Base-by-base conservation (phyloP, 2,113 vertebrate genomes). In the Anser cygnoides region DNA sequence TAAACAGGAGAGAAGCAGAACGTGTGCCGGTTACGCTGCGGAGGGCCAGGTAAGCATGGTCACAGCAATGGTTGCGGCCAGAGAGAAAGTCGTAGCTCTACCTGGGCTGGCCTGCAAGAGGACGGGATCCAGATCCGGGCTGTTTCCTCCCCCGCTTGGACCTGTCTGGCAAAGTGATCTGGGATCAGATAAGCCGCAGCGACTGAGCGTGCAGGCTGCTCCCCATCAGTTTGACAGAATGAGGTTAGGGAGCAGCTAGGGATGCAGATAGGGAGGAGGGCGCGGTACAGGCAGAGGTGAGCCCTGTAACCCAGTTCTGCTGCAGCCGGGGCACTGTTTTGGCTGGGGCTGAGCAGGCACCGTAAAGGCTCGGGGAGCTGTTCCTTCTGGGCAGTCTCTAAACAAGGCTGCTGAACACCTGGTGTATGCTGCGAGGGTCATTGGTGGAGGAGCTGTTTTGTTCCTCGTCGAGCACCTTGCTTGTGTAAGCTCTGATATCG, bases 201-300 rank as follows among this genome's bases (percentile, higher is more conserved):
- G 3, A 8, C n/a, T 52, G 26, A 0, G 0, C 0, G 0, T 9
- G 37, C 46, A 29, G 44, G 54, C 33, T 22, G 46, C 61, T 90
- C 50, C 29, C 72, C 2, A 0, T 83, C 55, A n/a, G 21, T 17
- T 14, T 90, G 94, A 78, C 89, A 84, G 86, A 93, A 63, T 88
- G 86, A 75, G 91, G 70, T 73, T 90, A 55, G 50, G 66, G 74
- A 93, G 8, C 57, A 0, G 5, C 61, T 19, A 0, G 0, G 23
- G 82, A 28, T 11, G 50, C 29, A 37, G 82, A 66, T 46, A 20
- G 46, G 65, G 46, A 67, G 28, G 61, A 89, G 70, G 52, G 28
- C 11, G 22, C 59, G 76, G n/a, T 78, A 14, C 11, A 28, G n/a
- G 43, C 21, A 2, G 54, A 58, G 67, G 59, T 93, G 62, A 37